Conservation (phyloP, 2,888 invertebrate species). For the Gibbula magus region DNA sequence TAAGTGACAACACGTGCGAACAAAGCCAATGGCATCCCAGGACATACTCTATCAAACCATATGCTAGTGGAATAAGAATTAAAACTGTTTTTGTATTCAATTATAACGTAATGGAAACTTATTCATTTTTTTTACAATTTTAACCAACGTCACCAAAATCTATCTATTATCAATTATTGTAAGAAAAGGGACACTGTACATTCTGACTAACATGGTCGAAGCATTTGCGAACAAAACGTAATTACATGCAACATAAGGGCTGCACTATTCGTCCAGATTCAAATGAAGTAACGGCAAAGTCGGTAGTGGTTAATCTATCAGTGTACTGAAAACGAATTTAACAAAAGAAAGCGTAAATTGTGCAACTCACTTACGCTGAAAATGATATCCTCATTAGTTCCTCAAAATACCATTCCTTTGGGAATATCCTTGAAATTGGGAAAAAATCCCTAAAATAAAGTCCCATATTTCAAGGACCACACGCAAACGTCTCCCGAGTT, state of each 20-base stretch:
- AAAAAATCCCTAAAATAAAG: neutral
- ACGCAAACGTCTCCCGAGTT: neutral
- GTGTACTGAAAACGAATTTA: neutral
- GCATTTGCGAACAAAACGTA: too few relatives aligned
- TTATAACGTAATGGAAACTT: too few relatives aligned
- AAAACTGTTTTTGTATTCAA: too few relatives aligned
- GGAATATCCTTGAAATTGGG: neutral
- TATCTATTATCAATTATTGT: too few relatives aligned
- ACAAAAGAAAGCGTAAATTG: slow-evolving; percentile 5
- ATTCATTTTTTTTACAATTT: too few relatives aligned
- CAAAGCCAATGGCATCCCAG: too few relatives aligned
- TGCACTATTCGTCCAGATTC: neutral
- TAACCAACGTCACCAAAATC: too few relatives aligned
- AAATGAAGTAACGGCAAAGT: neutral
- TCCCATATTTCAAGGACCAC: slow-evolving; percentile 1
- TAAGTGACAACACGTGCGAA: too few relatives aligned
- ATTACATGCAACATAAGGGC: neutral
- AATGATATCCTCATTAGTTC: neutral
- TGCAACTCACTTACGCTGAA: neutral
- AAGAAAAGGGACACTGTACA: too few relatives aligned
- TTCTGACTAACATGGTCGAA: too few relatives aligned
- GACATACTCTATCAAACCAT: too few relatives aligned
- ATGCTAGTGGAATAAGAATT: too few relatives aligned
- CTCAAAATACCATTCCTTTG: neutral
- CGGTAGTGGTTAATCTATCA: neutral